These are phyloP conservation scores for Daubentonia madagascariensis DNA, from an alignment of 2,113 vertebrate genomes.

Conservation along the genomic window DNA sequence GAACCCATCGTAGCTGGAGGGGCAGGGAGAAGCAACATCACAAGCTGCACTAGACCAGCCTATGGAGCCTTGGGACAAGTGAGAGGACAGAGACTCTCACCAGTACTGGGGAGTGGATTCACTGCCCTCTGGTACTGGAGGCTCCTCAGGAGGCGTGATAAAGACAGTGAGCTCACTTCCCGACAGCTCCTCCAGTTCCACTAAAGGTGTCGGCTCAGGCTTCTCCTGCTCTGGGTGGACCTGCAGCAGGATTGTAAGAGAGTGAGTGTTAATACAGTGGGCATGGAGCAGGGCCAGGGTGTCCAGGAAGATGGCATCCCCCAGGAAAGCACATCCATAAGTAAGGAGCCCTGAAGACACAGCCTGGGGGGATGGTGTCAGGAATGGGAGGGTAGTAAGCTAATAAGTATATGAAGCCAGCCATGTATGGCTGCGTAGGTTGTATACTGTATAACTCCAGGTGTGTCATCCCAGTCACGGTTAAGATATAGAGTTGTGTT, in stretches of 20 bases:
- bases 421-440: rapidly evolving
- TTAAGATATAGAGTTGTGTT: neutral
- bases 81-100: constrained; percentile 69
- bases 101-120: constrained; percentile 89
- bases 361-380: no score
- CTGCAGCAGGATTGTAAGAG: constrained; percentile 22
- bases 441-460: neutral
- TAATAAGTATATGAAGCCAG: rapidly evolving
- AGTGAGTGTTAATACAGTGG: neutral
- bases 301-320: neutral
- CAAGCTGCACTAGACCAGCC: rapidly evolving
- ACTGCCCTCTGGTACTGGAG: constrained; percentile 83
- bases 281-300: neutral
- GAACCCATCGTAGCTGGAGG: constrained; percentile 91
- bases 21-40: neutral
- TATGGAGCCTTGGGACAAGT: rapidly evolving
- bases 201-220: constrained; percentile 86
- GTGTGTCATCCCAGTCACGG: neutral
- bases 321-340: no score
- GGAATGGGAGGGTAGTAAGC: rapidly evolving
- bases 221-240: constrained; percentile 92
- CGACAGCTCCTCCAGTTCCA: constrained; percentile 91
- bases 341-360: neutral
- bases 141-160: constrained; percentile 94
- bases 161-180: constrained; percentile 95